phyloP scores from a whole-genome alignment of 2,113 vertebrate species.

The Aspidoscelis tigris region DNA sequence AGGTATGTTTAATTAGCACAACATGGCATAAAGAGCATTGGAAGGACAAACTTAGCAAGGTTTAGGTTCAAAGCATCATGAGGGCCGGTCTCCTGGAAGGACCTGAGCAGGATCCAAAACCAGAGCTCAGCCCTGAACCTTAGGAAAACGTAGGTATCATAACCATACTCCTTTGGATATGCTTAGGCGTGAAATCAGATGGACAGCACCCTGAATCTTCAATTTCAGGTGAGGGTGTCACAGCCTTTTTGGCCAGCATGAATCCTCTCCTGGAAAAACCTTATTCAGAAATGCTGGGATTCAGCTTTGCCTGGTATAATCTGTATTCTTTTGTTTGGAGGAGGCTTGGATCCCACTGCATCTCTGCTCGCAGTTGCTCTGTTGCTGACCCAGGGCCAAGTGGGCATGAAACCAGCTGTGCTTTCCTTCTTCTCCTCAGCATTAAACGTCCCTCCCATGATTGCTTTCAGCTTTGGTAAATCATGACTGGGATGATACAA shows the following conservation, averaged over 20 bases:
- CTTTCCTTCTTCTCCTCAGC: conserved; percentile 1
- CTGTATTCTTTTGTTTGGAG: not conserved
- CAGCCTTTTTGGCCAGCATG: not conserved
- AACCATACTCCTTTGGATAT: not conserved
- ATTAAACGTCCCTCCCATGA: not conserved
- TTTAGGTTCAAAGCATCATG: not conserved
- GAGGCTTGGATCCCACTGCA: not conserved
- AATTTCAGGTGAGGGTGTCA: not conserved
- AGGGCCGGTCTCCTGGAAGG: not conserved
- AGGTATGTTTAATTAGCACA: conserved; percentile 13
- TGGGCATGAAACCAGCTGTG: not conserved
- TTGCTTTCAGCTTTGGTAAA: not conserved
- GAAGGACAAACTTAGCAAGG: not conserved
- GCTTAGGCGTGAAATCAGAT: not conserved
- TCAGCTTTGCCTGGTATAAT: not conserved
- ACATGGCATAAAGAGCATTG: not conserved
- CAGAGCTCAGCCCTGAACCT: not conserved
- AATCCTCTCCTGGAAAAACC: not conserved
- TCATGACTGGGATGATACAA: not conserved
- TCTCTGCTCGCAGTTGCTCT: not conserved
- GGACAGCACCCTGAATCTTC: not conserved
- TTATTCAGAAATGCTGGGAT: not conserved
- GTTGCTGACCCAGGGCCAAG: not conserved
- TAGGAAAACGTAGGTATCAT: not conserved
- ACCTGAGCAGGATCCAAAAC: not conserved